Evolutionary conservation across 1,140 invertebrate genomes (phyloP).

Genomic region (Cylas formicarius): DNA sequence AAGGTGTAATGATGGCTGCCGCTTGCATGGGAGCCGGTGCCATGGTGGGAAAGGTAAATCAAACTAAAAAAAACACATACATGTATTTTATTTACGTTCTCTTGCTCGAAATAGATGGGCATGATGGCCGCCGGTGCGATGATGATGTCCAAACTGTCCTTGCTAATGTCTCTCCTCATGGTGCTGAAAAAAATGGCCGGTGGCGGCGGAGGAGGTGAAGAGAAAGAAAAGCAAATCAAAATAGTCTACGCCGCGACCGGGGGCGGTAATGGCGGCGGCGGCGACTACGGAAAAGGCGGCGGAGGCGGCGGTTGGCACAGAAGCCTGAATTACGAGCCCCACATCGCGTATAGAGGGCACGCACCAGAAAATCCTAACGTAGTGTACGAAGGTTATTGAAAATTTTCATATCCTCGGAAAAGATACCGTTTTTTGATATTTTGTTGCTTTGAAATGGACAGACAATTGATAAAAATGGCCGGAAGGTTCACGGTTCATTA

Average conservation of each 20-base stretch:
- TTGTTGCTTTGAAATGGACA: no score
- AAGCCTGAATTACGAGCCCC: conserved; percentile 35
- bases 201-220: conserved; percentile 47
- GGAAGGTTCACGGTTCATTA: neutral
- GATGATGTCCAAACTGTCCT: conserved; percentile 59
- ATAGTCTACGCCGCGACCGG: conserved; percentile 51
- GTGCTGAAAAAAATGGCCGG: conserved; percentile 55
- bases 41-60: conserved; percentile 51
- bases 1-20: conserved; percentile 53
- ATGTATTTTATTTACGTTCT: conserved; percentile 7
- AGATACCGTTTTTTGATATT: no score
- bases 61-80: neutral
- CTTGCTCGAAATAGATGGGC: conserved; percentile 18
- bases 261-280: conserved; percentile 39
- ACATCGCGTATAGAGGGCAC: conserved; percentile 23
- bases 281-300: conserved; percentile 26
- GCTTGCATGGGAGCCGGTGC: conserved; percentile 53
- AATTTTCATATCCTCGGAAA: neutral
- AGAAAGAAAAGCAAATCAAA: conserved; percentile 48
- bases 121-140: conserved; percentile 54
- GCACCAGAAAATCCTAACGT: conserved; percentile 19
- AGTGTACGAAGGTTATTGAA: conserved; percentile 24
- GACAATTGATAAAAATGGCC: conserved; percentile 1
- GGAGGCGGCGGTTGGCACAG: conserved; percentile 49
- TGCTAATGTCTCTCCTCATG: conserved; percentile 57